Percentiles rank a stretch among this genome's conserved stretches.
phyloP scores from a whole-genome alignment of 2,797 vertebrate genomes.

The Dermochelys coriacea region DNA sequence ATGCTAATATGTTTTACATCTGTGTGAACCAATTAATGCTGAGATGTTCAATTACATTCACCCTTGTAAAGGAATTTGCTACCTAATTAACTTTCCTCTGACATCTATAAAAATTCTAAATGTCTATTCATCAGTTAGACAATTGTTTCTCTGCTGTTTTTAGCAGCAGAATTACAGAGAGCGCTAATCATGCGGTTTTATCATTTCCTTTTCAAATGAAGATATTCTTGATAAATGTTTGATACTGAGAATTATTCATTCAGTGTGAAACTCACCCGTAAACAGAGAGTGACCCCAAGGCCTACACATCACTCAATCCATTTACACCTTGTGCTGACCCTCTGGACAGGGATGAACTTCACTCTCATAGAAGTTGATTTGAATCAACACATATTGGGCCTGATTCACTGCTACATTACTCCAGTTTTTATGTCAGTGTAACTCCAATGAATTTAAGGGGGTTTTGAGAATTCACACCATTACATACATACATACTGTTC shows the following conservation, averaged over 20 bases:
- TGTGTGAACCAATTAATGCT: not conserved
- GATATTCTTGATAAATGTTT: not conserved
- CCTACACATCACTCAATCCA: not conserved
- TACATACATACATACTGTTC: not conserved
- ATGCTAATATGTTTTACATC: not conserved
- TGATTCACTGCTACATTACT: not conserved
- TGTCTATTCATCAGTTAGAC: not conserved
- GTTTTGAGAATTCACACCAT: not conserved
- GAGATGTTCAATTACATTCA: not conserved
- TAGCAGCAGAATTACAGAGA: not conserved
- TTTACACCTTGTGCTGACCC: not conserved
- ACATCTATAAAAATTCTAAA: not conserved
- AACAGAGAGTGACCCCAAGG: not conserved
- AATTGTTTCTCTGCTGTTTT: not conserved
- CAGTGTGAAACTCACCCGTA: not conserved
- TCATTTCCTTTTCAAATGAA: not conserved
- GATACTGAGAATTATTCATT: not conserved
- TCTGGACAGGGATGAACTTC: not conserved
- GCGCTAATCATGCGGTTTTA: not conserved
- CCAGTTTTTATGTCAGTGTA: not conserved
- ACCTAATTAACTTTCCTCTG: not conserved
- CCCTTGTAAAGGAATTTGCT: not conserved
- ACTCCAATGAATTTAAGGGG: not conserved
- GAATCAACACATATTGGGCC: not conserved
- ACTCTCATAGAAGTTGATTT: not conserved